These are phyloP conservation scores for Pandemis corylana DNA, from an alignment of 2,888 invertebrate genomes.

Conservation along the genomic window DNA sequence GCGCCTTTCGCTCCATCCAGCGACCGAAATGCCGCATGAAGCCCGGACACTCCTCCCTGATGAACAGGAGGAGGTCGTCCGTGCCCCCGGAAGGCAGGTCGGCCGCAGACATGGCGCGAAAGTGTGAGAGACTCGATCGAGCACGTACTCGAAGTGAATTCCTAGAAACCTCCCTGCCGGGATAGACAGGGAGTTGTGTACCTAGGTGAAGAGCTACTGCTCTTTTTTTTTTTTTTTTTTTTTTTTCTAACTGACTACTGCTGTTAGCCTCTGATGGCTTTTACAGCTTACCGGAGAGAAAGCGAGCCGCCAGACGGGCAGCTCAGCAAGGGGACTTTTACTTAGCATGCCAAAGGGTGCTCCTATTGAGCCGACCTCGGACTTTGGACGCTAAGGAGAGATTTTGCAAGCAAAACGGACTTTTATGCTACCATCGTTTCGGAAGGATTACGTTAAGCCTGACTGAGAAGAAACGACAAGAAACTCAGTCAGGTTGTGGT, in stretches of 20 bases:
- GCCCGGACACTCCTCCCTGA: neutral
- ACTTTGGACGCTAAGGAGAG: constrained; percentile 9
- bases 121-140: no score
- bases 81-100: no score
- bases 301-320: neutral
- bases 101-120: no score
- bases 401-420: neutral
- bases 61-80: no score
- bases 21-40: neutral
- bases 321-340: neutral
- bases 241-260: no score
- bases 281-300: neutral
- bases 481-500: constrained; percentile 1
- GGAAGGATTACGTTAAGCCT: neutral
- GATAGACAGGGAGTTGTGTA: neutral
- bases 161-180: constrained; percentile 7
- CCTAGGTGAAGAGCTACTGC: no score
- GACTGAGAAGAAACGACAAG: constrained; percentile 1
- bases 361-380: constrained; percentile 3
- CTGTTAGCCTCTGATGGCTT: no score
- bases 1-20: neutral
- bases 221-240: no score
- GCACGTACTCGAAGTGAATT: no score
- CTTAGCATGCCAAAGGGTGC: neutral
- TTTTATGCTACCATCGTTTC: neutral